Evolutionary conservation across 1,140 invertebrate genomes (phyloP).

Genomic region (Trypoxylus dichotomus): DNA sequence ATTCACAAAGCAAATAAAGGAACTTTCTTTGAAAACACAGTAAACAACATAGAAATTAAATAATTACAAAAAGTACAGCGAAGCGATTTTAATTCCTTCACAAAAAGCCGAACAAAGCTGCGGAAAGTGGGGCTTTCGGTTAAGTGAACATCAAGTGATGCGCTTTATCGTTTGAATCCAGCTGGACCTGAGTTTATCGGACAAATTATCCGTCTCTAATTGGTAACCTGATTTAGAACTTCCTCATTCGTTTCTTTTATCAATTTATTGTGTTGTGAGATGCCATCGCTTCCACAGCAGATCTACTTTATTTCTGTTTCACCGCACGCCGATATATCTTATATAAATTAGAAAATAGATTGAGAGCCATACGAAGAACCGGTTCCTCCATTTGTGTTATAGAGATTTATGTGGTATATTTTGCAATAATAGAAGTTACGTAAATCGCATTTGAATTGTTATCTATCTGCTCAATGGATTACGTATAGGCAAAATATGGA

Average conservation of each 20-base stretch:
- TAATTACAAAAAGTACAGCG: background rate
- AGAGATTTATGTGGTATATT: too few species aligned
- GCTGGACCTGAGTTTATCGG: conserved; percentile 38
- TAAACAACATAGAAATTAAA: background rate
- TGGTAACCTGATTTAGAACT: conserved; percentile 41
- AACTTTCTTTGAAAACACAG: background rate
- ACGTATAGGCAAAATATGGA: too few species aligned
- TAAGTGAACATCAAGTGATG: conserved; percentile 38
- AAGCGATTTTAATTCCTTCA: conserved; percentile 5
- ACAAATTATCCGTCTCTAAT: conserved; percentile 40
- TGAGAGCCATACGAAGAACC: background rate
- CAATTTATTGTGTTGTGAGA: conserved; percentile 38
- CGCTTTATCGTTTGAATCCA: conserved; percentile 28
- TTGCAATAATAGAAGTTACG: too few species aligned
- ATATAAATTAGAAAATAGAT: conserved; percentile 17
- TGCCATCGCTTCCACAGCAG: background rate
- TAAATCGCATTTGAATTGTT: too few species aligned
- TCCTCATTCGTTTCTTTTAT: conserved; percentile 38
- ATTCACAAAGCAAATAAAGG: background rate
- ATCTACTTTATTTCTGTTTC: conserved; percentile 20
- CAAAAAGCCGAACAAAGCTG: conserved; percentile 21
- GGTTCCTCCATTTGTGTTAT: too few species aligned
- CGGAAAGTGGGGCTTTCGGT: conserved; percentile 32
- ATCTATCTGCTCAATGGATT: too few species aligned
- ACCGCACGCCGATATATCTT: background rate